A percentile compares a stretch with the other conserved stretches of the same genome.
Conservation (phyloP, 2,113 vertebrate species). For the Limanda limanda region DNA sequence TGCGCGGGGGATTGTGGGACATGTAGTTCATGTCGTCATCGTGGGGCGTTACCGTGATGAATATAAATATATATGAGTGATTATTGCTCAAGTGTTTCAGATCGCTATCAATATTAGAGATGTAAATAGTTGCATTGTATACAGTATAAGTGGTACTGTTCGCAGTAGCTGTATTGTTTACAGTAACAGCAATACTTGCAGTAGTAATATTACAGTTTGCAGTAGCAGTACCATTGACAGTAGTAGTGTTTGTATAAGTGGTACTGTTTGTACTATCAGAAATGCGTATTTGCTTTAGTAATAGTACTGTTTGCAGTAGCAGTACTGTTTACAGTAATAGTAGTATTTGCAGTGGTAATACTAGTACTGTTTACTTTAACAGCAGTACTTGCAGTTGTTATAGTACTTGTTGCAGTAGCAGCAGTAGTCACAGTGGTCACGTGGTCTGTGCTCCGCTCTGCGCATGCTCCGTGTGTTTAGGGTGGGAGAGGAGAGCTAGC, state of each 20-base stretch:
- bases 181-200: background rate
- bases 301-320: too few species aligned
- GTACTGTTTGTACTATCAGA: too few species aligned
- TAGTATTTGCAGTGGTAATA: background rate
- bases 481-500: slow-evolving; percentile 78
- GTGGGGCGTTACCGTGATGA: background rate
- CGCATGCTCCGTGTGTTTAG: slow-evolving; percentile 64
- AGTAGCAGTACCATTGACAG: too few species aligned
- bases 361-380: background rate
- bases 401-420: too few species aligned
- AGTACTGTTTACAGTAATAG: too few species aligned
- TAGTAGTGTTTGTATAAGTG: background rate
- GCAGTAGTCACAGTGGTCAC: too few species aligned
- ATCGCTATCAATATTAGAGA: background rate
- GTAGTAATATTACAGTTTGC: background rate
- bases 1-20: slow-evolving; percentile 53
- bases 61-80: background rate
- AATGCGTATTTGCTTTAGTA: background rate
- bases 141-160: background rate
- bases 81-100: background rate
- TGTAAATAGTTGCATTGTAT: background rate
- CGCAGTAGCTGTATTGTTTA: background rate
- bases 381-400: background rate
- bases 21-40: slow-evolving; percentile 25
- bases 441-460: slow-evolving; percentile 18